phyloP scores from a whole-genome alignment of 2,888 invertebrate species.

The Athalia rosae region DNA sequence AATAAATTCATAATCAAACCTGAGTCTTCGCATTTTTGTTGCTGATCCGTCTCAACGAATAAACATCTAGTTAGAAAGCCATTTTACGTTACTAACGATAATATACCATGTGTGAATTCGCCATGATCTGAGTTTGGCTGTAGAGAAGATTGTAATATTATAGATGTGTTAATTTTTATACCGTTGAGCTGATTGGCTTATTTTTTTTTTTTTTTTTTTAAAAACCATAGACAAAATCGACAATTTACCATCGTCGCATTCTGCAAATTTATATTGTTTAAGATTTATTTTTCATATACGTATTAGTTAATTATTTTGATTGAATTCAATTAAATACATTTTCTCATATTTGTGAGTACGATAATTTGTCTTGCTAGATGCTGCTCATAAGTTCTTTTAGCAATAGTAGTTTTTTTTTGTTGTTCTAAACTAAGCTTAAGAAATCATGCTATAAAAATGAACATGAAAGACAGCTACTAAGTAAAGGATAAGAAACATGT shows the following conservation, averaged over 20 bases:
- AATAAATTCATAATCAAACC: not conserved
- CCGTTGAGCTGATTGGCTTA: conserved; percentile 46
- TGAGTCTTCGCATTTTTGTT: conserved; percentile 12
- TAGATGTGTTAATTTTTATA: conserved; percentile 45
- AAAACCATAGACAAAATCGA: no score
- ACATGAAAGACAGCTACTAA: conserved; percentile 38
- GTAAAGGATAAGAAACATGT: conserved; percentile 27
- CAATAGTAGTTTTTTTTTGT: not conserved
- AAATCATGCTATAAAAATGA: conserved; percentile 21
- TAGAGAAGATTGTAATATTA: conserved; percentile 50
- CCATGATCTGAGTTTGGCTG: conserved; percentile 47
- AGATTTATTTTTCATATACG: no score
- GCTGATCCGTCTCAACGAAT: not conserved
- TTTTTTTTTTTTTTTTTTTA: conserved; percentile 46
- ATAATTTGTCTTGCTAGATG: conserved; percentile 18
- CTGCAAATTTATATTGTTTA: no score
- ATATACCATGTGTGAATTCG: not conserved
- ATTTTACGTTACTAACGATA: conserved; percentile 6
- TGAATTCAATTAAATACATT: conserved; percentile 11
- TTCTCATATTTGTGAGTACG: conserved; percentile 21
- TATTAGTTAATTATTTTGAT: not conserved
- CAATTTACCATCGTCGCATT: no score
- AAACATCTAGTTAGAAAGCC: not conserved
- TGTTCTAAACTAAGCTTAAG: not conserved
- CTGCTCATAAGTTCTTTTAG: conserved; percentile 6